phyloP scores from a whole-genome alignment of 2,888 invertebrate genomes.

The Tenthredo mesomela region DNA sequence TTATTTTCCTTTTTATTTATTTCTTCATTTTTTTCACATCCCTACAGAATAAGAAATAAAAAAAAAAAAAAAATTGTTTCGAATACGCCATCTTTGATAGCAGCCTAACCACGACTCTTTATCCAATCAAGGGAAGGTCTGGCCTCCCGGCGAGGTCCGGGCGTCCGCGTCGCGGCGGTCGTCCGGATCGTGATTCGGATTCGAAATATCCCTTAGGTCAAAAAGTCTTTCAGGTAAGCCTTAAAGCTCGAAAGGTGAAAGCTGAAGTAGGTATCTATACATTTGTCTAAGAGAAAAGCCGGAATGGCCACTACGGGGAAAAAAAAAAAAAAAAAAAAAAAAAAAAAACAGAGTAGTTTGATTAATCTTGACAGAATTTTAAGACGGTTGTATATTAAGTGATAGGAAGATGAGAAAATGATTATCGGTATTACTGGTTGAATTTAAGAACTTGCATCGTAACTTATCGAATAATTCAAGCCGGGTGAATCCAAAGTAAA shows the following conservation, averaged over 20 bases:
- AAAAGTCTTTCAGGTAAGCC: constrained; percentile 13
- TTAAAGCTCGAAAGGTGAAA: constrained; percentile 14
- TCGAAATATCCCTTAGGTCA: constrained; percentile 19
- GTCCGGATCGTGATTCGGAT: constrained; percentile 44
- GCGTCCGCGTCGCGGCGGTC: background rate
- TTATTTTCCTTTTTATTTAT: background rate
- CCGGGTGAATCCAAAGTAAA: background rate
- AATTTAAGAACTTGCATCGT: background rate
- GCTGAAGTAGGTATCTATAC: background rate
- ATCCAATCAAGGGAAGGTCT: constrained; percentile 45
- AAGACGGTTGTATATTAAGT: background rate
- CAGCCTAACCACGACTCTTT: constrained; percentile 38
- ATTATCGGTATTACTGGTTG: background rate
- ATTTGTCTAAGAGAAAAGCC: background rate
- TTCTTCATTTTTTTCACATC: background rate
- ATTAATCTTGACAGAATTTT: background rate
- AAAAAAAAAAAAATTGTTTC: background rate
- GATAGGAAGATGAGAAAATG: background rate
- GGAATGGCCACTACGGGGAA: background rate
- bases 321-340: background rate
- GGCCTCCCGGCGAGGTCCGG: background rate
- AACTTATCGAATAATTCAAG: constrained; percentile 13
- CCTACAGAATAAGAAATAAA: background rate
- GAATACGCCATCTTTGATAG: background rate
- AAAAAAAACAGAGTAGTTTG: background rate